A percentile compares a stretch with the other conserved stretches of the same genome.
Conservation (phyloP, 2,888 invertebrate genomes). For the Aporophyla nigra region DNA sequence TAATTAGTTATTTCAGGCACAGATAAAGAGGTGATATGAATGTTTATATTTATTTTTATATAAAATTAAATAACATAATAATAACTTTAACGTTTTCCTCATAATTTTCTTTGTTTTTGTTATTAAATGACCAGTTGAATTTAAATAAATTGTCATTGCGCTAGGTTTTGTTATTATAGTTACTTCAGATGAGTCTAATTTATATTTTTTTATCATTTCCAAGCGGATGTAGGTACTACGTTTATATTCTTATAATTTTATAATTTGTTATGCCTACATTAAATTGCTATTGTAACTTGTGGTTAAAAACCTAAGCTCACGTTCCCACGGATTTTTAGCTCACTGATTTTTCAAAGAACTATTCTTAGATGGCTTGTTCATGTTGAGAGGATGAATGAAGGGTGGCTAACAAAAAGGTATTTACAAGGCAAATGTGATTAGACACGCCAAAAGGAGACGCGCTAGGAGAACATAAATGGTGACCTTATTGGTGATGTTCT, state of each 20-base stretch:
- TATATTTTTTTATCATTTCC: not conserved
- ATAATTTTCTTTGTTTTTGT: slow-evolving; percentile 12
- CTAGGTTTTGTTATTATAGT: slow-evolving; percentile 1
- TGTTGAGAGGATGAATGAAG: too few relatives aligned
- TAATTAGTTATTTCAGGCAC: not conserved
- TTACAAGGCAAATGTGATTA: too few relatives aligned
- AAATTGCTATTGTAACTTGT: not conserved
- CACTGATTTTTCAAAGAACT: too few relatives aligned
- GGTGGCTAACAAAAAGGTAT: too few relatives aligned
- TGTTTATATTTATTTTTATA: not conserved
- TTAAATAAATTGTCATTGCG: slow-evolving; percentile 18
- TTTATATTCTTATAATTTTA: not conserved
- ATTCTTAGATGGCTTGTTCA: too few relatives aligned
- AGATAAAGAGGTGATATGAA: not conserved
- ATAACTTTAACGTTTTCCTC: slow-evolving; percentile 15
- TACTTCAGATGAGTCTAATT: not conserved
- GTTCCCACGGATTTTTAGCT: too few relatives aligned
- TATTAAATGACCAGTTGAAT: slow-evolving; percentile 23
- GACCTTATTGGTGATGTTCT: too few relatives aligned
- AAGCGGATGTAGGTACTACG: slow-evolving; percentile 6
- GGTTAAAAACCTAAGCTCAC: not conserved
- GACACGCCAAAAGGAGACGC: too few relatives aligned
- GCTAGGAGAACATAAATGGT: too few relatives aligned
- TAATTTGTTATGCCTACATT: slow-evolving; percentile 5
- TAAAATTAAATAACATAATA: not conserved